phyloP scores from a whole-genome alignment of 1,140 invertebrate genomes.

The Drosophila saltans region DNA sequence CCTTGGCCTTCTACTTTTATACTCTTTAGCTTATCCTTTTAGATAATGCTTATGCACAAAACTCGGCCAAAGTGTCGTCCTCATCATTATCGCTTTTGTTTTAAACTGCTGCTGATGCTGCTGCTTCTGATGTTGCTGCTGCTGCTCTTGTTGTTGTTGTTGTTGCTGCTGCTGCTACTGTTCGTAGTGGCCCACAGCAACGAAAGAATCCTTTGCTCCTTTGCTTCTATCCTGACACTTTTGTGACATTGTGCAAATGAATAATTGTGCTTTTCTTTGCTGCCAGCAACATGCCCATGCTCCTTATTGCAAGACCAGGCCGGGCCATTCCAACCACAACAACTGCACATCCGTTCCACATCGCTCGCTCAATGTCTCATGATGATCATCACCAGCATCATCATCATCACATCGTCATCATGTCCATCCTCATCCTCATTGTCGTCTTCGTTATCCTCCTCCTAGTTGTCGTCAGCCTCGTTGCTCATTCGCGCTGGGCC shows the following conservation, averaged over 20 bases:
- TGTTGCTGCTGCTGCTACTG: constrained; percentile 3
- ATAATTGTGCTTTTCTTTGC: constrained; percentile 79
- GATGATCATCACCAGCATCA: constrained; percentile 45
- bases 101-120: constrained; percentile 37
- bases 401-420: constrained; percentile 2
- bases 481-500: constrained; percentile 64
- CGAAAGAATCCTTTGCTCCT: constrained; percentile 75
- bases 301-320: constrained; percentile 1
- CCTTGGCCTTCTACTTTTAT: constrained; percentile 38
- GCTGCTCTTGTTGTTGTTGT: not conserved
- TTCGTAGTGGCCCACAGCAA: constrained; percentile 32
- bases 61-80: constrained; percentile 62
- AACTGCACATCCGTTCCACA: constrained; percentile 79
- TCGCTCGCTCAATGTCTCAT: constrained; percentile 77
- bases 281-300: constrained; percentile 26
- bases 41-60: constrained; percentile 46
- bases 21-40: constrained; percentile 9
- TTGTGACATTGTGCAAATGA: constrained; percentile 80
- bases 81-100: constrained; percentile 76
- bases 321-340: constrained; percentile 62
- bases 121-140: constrained; percentile 24
- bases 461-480: constrained; percentile 66
- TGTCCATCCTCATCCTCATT: constrained; percentile 28
- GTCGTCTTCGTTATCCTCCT: constrained; percentile 59
- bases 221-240: constrained; percentile 77